Evolutionary conservation across 2,888 invertebrate species (phyloP).

Genomic region (Ceriagrion tenellum): DNA sequence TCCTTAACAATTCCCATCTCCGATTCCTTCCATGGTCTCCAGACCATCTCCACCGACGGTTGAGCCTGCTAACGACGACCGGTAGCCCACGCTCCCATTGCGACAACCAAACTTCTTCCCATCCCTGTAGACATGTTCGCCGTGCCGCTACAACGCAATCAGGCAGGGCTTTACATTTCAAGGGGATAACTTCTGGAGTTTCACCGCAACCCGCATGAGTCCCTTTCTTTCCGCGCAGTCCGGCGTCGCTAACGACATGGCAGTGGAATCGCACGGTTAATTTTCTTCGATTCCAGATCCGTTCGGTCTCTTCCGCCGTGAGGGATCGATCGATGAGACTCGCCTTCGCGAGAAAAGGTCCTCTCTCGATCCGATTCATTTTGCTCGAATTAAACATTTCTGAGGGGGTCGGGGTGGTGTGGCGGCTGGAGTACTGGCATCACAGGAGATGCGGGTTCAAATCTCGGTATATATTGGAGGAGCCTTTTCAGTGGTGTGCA

Average conservation of each 20-base stretch:
- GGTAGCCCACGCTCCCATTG: background rate
- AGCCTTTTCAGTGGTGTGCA: too few species aligned
- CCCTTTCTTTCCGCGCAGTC: background rate
- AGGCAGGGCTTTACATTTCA: background rate
- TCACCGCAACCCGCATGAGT: background rate
- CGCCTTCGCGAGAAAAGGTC: too few species aligned
- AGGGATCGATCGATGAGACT: too few species aligned
- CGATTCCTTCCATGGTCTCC: background rate
- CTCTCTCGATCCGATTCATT: background rate
- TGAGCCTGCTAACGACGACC: background rate
- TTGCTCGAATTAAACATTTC: too few species aligned
- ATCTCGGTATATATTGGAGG: too few species aligned
- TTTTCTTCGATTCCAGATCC: background rate
- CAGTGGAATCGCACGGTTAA: background rate
- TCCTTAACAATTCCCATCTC: background rate
- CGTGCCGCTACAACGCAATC: background rate
- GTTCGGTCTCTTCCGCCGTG: background rate
- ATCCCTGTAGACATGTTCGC: background rate
- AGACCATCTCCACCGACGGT: background rate
- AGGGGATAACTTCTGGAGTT: background rate
- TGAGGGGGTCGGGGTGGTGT: too few species aligned
- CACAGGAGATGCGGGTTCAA: too few species aligned
- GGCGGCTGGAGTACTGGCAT: too few species aligned
- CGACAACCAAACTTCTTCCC: conserved; percentile 2
- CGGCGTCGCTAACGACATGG: background rate